Evolutionary conservation across 2,888 invertebrate species (phyloP).

Genomic region (Zootermopsis nevadensis): DNA sequence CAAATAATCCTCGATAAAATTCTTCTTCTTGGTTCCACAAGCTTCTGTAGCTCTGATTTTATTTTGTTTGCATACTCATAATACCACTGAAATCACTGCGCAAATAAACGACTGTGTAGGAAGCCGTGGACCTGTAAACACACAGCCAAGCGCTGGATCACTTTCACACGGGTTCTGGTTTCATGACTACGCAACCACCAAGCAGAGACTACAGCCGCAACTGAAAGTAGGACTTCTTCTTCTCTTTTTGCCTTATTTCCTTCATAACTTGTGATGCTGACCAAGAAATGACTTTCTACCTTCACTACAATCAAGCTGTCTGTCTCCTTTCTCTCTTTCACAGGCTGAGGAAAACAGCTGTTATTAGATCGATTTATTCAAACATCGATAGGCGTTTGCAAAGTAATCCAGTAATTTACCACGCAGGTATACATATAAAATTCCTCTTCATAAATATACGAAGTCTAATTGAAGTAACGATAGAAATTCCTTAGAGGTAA

Average conservation of each 20-base stretch:
- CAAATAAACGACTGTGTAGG: background rate
- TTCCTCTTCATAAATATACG: no score
- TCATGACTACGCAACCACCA: background rate
- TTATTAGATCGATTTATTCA: no score
- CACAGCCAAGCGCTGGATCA: background rate
- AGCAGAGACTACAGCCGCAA: background rate
- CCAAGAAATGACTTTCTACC: background rate
- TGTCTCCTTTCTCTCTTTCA: no score
- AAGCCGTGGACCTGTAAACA: background rate
- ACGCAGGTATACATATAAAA: no score
- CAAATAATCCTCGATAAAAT: background rate
- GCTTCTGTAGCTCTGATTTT: background rate
- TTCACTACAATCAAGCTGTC: no score
- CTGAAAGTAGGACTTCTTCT: constrained; percentile 4
- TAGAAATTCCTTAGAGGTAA: no score
- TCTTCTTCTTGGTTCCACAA: background rate
- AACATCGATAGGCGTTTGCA: no score
- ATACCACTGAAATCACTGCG: no score
- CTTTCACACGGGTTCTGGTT: background rate
- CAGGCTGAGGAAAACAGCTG: no score
- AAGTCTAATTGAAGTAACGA: no score
- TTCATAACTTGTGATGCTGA: background rate
- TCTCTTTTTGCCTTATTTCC: background rate
- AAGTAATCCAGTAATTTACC: no score
- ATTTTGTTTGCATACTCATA: no score